These are phyloP conservation scores for Apistogramma diplotaenia DNA, from an alignment of 2,113 vertebrate genomes.

Conservation along the genomic window DNA sequence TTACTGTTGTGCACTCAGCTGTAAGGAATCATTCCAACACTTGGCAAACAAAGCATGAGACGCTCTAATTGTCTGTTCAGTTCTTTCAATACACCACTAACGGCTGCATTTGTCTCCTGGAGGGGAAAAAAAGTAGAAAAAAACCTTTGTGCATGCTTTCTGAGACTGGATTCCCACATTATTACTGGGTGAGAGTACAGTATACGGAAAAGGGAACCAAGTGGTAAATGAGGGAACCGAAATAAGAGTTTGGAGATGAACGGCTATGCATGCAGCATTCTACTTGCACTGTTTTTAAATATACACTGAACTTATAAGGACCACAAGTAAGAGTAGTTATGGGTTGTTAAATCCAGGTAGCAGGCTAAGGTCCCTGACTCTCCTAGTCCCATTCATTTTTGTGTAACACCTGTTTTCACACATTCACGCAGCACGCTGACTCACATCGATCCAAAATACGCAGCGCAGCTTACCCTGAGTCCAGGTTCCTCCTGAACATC, in stretches of 20 bases:
- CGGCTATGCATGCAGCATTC: not conserved
- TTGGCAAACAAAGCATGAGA: conserved; percentile 6
- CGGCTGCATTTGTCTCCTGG: not conserved
- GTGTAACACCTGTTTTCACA: not conserved
- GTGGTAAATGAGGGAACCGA: not conserved
- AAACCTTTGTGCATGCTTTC: not conserved
- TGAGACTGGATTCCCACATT: not conserved
- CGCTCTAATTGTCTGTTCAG: conserved; percentile 16
- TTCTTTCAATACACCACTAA: not conserved
- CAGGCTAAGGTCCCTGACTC: not conserved
- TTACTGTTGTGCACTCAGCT: conserved; percentile 29
- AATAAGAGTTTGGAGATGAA: not conserved
- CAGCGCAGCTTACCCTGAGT: conserved; percentile 80
- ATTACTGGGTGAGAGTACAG: conserved; percentile 4
- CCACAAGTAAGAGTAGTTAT: not conserved
- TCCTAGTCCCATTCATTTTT: not conserved
- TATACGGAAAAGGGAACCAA: conserved; percentile 1
- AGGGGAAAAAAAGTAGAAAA: not conserved
- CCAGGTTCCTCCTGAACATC: conserved; percentile 76
- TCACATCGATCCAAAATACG: conserved; percentile 1
- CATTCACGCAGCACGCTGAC: not conserved
- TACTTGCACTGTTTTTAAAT: not conserved
- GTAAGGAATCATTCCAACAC: not conserved
- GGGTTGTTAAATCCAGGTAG: not conserved
- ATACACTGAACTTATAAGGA: not conserved